These are phyloP conservation scores for Thera britannica DNA, from an alignment of 2,888 invertebrate genomes.

Conservation along the genomic window DNA sequence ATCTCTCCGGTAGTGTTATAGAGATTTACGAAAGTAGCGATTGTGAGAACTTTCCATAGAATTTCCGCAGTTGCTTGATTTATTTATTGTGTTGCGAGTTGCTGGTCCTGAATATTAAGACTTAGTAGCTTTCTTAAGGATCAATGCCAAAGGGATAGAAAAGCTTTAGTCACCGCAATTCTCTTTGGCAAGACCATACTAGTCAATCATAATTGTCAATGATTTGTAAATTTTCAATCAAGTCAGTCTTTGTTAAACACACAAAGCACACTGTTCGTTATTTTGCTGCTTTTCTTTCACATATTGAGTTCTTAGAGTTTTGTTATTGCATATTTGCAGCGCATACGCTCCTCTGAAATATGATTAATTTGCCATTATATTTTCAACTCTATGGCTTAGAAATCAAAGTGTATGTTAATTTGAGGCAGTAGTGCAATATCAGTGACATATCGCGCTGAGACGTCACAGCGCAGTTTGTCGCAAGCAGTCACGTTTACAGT, in stretches of 20 bases:
- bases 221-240: too few species aligned
- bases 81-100: slow-evolving; percentile 24
- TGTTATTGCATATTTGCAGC: slow-evolving; percentile 19
- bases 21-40: slow-evolving; percentile 34
- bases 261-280: too few species aligned
- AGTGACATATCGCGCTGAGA: slow-evolving; percentile 69
- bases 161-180: neutral
- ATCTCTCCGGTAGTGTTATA: slow-evolving; percentile 40
- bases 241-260: too few species aligned
- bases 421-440: slow-evolving; percentile 51
- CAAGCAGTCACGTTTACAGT: slow-evolving; percentile 78
- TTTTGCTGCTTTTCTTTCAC: neutral
- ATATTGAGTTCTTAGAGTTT: slow-evolving; percentile 1
- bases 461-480: slow-evolving; percentile 80
- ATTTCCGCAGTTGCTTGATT: slow-evolving; percentile 18
- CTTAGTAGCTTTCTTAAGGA: slow-evolving; percentile 7
- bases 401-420: slow-evolving; percentile 47
- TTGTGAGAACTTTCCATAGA: slow-evolving; percentile 31
- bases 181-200: neutral
- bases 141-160: neutral
- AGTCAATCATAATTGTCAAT: too few species aligned
- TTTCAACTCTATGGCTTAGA: slow-evolving; percentile 25
- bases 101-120: slow-evolving; percentile 22
- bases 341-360: slow-evolving; percentile 33
- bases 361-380: neutral